Percentiles rank a stretch among this genome's conserved stretches.
These are phyloP conservation scores for Pteruthius melanotis DNA, from an alignment of 2,113 vertebrate species.

Conservation along the genomic window DNA sequence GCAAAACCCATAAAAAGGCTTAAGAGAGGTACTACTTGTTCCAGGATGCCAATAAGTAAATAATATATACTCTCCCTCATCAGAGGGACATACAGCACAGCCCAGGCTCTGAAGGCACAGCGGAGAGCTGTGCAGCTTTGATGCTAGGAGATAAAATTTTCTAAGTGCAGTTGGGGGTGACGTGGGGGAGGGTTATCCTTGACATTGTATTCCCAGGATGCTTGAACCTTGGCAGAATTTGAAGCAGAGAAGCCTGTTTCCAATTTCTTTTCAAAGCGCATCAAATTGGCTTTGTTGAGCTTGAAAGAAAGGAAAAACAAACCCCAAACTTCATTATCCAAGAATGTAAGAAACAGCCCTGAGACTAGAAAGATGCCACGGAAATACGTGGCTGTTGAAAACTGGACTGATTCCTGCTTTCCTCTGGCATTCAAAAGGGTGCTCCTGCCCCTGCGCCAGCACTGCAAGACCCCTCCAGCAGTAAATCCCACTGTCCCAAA, in stretches of 20 bases:
- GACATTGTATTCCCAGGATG: not conserved
- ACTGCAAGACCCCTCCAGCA: not conserved
- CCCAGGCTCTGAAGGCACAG: not conserved
- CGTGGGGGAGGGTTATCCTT: not conserved
- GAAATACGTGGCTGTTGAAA: not conserved
- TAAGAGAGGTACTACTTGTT: not conserved
- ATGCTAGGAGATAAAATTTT: not conserved
- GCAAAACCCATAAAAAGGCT: not conserved
- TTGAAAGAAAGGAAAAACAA: not conserved
- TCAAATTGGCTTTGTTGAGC: not conserved
- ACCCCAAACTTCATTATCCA: not conserved
- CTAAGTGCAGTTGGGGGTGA: not conserved
- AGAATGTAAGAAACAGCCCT: not conserved
- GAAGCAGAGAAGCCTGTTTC: not conserved
- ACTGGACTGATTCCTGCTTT: not conserved
- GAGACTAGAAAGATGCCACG: not conserved
- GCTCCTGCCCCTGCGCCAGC: not conserved
- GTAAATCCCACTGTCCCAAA: not conserved
- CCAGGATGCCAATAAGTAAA: not conserved
- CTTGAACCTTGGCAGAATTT: not conserved
- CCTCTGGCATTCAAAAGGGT: not conserved
- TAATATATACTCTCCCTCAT: not conserved
- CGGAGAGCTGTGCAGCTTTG: not conserved
- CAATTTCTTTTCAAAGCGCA: slow-evolving; percentile 20
- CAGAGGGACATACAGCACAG: not conserved